phyloP scores from a whole-genome alignment of 2,888 invertebrate genomes.

The Caradrina clavipalpis region DNA sequence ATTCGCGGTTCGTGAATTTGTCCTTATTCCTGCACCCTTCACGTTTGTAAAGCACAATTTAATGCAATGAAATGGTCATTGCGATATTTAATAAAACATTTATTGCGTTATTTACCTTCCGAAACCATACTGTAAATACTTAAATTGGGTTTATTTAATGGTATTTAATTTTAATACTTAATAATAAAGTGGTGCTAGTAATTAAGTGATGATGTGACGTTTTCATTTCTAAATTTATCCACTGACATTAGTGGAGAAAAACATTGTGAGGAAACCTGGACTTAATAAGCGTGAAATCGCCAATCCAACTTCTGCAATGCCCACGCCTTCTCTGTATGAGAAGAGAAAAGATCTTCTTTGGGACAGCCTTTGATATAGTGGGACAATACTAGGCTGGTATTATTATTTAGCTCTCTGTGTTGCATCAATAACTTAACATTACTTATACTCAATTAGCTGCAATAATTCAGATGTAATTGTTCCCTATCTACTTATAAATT shows the following conservation, averaged over 20 bases:
- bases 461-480: slow-evolving; percentile 14
- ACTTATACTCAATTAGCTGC: background rate
- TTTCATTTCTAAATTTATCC: too few relatives aligned
- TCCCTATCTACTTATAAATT: slow-evolving; percentile 1
- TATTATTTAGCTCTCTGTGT: background rate
- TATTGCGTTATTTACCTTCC: slow-evolving; percentile 12
- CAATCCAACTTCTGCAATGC: too few relatives aligned
- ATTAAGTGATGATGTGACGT: too few relatives aligned
- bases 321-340: too few relatives aligned
- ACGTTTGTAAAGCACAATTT: slow-evolving; percentile 35
- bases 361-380: too few relatives aligned
- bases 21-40: slow-evolving; percentile 37
- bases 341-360: too few relatives aligned
- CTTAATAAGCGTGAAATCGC: too few relatives aligned
- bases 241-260: too few relatives aligned
- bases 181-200: background rate
- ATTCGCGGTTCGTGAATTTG: slow-evolving; percentile 12
- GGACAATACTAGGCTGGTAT: too few relatives aligned
- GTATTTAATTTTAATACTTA: too few relatives aligned
- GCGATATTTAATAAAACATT: slow-evolving; percentile 20
- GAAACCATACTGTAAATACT: background rate
- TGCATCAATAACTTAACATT: slow-evolving; percentile 12
- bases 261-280: too few relatives aligned
- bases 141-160: slow-evolving; percentile 25
- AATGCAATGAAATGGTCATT: slow-evolving; percentile 27